Evolutionary conservation across 2,797 vertebrate species (phyloP).

Genomic region (Epinephelus coioides): DNA sequence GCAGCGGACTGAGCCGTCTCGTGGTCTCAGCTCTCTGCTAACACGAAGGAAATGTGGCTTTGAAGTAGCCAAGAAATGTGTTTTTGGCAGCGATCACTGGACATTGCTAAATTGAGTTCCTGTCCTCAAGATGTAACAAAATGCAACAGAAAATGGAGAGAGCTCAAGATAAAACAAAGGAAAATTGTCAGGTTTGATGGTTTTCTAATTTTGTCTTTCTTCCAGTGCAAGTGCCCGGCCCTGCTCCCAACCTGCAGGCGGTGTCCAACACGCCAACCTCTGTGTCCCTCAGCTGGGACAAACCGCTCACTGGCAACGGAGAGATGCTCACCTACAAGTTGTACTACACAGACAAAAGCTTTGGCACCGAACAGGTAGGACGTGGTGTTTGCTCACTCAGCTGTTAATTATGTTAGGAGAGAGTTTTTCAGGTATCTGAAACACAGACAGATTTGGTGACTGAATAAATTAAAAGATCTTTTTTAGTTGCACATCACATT

Average conservation of each 20-base stretch:
- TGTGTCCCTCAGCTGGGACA: conserved; percentile 91
- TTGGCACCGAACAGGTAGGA: conserved; percentile 91
- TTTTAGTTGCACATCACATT: neutral
- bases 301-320: conserved; percentile 93
- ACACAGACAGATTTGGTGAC: neutral
- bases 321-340: conserved; percentile 96
- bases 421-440: neutral
- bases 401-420: neutral
- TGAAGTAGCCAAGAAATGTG: conserved; percentile 32
- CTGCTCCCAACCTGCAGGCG: conserved; percentile 93
- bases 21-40: neutral
- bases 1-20: conserved; percentile 10
- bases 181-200: neutral
- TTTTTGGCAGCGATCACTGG: conserved; percentile 28
- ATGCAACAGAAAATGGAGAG: neutral
- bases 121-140: conserved; percentile 12
- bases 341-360: conserved; percentile 94
- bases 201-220: conserved; percentile 26
- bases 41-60: conserved; percentile 12
- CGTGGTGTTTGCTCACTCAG: neutral
- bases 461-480: neutral
- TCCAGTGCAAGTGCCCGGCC: conserved; percentile 96
- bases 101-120: conserved; percentile 8
- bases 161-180: neutral
- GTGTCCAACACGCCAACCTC: conserved; percentile 88